phyloP scores from a whole-genome alignment of 2,113 vertebrate species.

The Todiramphus saurophagus region DNA sequence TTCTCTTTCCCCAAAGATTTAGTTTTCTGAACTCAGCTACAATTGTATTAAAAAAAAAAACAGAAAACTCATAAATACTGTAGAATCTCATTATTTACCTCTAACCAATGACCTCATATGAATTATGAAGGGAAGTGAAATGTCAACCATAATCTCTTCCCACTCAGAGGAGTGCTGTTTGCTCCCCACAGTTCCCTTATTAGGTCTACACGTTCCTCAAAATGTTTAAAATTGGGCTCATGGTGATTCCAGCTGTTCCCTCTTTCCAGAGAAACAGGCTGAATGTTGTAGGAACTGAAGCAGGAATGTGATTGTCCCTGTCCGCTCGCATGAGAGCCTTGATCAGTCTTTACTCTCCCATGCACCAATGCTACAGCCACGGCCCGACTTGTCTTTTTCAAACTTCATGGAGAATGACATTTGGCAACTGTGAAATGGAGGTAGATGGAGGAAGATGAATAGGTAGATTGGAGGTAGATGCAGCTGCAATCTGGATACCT shows the following conservation, averaged over 20 bases:
- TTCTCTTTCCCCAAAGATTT: not conserved
- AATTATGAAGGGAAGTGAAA: not conserved
- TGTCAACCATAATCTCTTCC: not conserved
- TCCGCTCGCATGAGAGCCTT: not conserved
- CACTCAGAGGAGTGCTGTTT: not conserved
- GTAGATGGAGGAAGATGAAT: not conserved
- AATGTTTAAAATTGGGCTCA: not conserved
- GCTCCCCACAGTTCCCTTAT: not conserved
- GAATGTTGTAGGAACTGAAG: not conserved
- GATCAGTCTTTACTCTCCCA: not conserved
- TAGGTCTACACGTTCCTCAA: not conserved
- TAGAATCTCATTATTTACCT: not conserved
- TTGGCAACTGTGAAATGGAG: not conserved
- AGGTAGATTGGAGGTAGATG: not conserved
- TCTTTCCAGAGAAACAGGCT: not conserved
- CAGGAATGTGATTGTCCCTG: not conserved
- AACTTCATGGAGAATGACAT: not conserved
- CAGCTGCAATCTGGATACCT: not conserved
- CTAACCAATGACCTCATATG: not conserved
- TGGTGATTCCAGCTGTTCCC: not conserved
- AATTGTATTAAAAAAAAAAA: not conserved
- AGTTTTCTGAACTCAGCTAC: not conserved
- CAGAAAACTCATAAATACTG: not conserved
- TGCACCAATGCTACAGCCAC: not conserved
- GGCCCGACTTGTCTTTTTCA: fast-evolving